Evolutionary conservation across 2,888 invertebrate species (phyloP).

Genomic region (Apamea epomidion): DNA sequence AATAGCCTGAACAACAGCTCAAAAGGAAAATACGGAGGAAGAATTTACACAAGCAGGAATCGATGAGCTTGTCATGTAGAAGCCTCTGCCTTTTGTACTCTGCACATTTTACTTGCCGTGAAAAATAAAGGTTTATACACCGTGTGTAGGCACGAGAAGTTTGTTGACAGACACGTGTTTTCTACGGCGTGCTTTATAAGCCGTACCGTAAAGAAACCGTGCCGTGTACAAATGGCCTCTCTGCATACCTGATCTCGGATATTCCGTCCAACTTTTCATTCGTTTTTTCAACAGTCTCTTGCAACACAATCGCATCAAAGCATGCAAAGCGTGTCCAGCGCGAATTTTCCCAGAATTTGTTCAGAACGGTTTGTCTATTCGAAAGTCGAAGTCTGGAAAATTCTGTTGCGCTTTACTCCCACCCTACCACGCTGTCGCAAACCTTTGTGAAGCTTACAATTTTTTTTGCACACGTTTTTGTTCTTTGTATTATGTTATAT

Average conservation of each 20-base stretch:
- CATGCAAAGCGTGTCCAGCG: background rate
- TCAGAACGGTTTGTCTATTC: background rate
- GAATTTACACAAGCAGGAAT: background rate
- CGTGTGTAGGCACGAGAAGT: background rate
- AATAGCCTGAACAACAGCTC: background rate
- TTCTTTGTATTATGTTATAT: background rate
- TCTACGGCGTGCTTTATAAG: background rate
- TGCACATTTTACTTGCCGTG: background rate
- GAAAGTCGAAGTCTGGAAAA: background rate
- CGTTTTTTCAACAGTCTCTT: background rate
- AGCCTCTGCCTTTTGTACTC: background rate
- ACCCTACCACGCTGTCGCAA: no score
- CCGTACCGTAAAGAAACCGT: background rate
- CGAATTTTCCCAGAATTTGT: background rate
- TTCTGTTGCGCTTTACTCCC: background rate
- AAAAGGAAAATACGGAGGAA: background rate
- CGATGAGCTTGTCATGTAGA: background rate
- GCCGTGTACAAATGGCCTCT: background rate
- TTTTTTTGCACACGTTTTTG: background rate
- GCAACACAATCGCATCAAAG: background rate
- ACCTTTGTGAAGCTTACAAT: background rate
- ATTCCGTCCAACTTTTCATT: background rate
- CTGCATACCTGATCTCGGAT: background rate
- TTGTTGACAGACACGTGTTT: background rate
- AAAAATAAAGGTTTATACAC: background rate